phyloP scores from a whole-genome alignment of 1,140 invertebrate genomes.

The Drosophila eugracilis region DNA sequence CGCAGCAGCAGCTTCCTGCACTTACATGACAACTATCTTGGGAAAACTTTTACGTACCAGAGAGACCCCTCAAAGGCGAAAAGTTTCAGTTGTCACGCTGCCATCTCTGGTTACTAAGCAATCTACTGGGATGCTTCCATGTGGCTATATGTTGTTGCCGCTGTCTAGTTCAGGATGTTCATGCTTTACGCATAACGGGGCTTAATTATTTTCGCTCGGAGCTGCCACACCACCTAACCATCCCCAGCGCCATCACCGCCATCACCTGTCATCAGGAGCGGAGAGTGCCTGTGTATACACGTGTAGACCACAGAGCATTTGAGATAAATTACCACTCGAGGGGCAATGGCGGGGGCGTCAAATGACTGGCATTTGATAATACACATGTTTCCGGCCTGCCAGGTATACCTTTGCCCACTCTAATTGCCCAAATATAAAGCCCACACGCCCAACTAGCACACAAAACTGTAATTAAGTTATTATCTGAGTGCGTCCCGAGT shows the following conservation, averaged over 20 bases:
- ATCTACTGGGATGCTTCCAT: slow-evolving; percentile 11
- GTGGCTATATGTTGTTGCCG: neutral
- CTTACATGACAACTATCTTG: slow-evolving; percentile 6
- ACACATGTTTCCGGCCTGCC: slow-evolving; percentile 62
- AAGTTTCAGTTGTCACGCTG: slow-evolving; percentile 45
- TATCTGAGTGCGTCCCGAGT: slow-evolving; percentile 63
- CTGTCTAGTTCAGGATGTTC: slow-evolving; percentile 49
- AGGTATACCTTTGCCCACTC: slow-evolving; percentile 53
- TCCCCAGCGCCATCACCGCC: neutral
- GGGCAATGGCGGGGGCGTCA: slow-evolving; percentile 28
- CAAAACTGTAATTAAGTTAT: slow-evolving; percentile 81
- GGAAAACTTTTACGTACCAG: slow-evolving; percentile 23
- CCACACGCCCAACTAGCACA: slow-evolving; percentile 24
- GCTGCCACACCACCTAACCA: neutral
- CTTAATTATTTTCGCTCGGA: slow-evolving; percentile 74
- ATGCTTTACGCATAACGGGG: slow-evolving; percentile 67
- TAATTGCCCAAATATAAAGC: slow-evolving; percentile 70
- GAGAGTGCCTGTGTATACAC: slow-evolving; percentile 53
- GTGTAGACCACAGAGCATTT: slow-evolving; percentile 66
- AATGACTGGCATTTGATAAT: slow-evolving; percentile 80
- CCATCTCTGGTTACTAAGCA: slow-evolving; percentile 49
- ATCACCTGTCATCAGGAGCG: slow-evolving; percentile 14
- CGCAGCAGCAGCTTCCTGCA: neutral
- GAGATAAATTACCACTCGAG: slow-evolving; percentile 70
- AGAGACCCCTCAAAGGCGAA: neutral